Base-by-base conservation (phyloP, 2,113 vertebrate genomes). In the Rhagologus leucostigma region DNA sequence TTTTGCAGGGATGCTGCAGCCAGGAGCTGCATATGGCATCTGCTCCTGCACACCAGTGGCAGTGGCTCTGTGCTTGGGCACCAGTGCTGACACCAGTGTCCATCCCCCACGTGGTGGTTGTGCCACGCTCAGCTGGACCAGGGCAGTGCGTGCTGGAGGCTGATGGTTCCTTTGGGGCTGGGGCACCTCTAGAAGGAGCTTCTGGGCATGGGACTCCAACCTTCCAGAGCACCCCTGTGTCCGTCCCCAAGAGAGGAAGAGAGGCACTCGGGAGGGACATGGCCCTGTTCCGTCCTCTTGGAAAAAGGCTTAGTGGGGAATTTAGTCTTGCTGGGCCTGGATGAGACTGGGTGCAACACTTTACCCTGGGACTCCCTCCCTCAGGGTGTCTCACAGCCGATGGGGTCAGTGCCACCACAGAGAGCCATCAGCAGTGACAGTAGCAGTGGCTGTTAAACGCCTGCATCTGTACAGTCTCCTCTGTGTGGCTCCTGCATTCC, bases 131-230 rank as follows among this genome's bases (percentile, higher is more conserved):
- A 19, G 57, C 49, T 52, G 49, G 11, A 20, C 14, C 3, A 2
- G 30, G 33, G 6, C 52, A 71, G n/a, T 1, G 0, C 0, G 0
- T 35, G 50, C 5, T 30, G 41, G 37, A 41, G 41, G 46, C 76
- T 80, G 35, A 16, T 2, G 2, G 30, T 22, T 71, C 12, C 49
- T 80, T 7, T 1, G 1, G 27, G 42, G 33, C 33, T 63, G 52
- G 42, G 77, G 14, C 30, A 76, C 24, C 41, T 52, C 26, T 37
- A 24, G 35, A 42, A 79, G 59, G 41, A 62, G n/a, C 32, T 67
- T 2, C 1, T 37, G 22, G 84, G 5, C 13, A 3, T 20, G 41
- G 13, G 6, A 50, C 7, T 87, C 41, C 60, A 49, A 13, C 41
- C 6, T 69, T n/a, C 26, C 6, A 3, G 46, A 13, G 56, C 11